Evolutionary conservation across 2,113 vertebrate species (phyloP).

Genomic region (Apaloderma vittatum): DNA sequence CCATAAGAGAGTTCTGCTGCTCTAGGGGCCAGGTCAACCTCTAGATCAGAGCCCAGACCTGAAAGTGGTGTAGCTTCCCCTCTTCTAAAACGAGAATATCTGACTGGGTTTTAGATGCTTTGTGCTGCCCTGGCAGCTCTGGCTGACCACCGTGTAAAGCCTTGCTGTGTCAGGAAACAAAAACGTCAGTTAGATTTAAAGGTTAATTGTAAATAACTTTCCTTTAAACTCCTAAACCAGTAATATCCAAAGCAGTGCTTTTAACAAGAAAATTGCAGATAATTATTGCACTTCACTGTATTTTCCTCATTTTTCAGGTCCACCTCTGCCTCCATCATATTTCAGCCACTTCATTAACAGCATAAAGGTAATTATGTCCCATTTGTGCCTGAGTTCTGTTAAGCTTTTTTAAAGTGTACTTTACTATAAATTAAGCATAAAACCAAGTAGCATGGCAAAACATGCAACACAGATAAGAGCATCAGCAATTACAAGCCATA

Average conservation of each 20-base stretch:
- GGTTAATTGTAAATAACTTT: constrained; percentile 20
- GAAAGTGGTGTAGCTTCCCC: not conserved
- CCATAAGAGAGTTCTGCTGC: not conserved
- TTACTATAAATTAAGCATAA: not conserved
- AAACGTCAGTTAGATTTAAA: constrained; percentile 10
- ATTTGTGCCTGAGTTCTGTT: not conserved
- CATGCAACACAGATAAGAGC: not conserved
- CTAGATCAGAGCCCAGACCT: not conserved
- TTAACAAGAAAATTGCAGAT: constrained; percentile 13
- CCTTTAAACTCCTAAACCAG: not conserved
- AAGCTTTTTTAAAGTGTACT: not conserved
- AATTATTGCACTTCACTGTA: not conserved
- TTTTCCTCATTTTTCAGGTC: constrained; percentile 73
- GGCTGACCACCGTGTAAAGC: not conserved
- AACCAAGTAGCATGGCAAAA: not conserved
- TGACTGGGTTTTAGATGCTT: not conserved
- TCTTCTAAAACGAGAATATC: not conserved
- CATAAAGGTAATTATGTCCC: constrained; percentile 74
- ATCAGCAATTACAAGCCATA: not conserved
- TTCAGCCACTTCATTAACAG: constrained; percentile 78
- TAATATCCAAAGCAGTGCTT: not conserved
- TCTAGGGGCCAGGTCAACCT: not conserved
- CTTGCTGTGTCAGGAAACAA: not conserved
- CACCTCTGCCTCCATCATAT: constrained; percentile 74
- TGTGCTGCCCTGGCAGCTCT: not conserved